Conservation (phyloP, 2,888 invertebrate genomes). For the Ashinkailepas kermadecensis region DNA sequence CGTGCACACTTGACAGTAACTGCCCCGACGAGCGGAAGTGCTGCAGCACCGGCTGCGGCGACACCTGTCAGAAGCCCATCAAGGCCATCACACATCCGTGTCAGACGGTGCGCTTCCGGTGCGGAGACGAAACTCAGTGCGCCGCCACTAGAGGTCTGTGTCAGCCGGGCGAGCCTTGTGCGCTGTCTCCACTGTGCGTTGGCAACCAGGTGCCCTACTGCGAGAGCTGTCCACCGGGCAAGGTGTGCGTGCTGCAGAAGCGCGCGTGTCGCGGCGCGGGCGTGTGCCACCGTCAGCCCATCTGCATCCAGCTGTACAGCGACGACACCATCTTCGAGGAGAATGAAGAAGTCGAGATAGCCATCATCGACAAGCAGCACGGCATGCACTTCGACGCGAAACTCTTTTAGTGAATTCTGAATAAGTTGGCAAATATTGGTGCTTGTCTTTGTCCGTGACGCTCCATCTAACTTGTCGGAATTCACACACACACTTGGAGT, state of each 20-base stretch:
- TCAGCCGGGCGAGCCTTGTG: not conserved
- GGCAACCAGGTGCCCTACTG: not conserved
- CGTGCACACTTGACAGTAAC: not conserved
- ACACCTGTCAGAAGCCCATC: not conserved
- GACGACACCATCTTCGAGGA: not conserved
- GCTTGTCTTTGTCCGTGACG: too few relatives aligned
- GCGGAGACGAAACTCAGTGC: not conserved
- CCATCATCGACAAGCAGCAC: not conserved
- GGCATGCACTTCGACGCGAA: not conserved
- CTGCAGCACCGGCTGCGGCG: slow-evolving; percentile 1
- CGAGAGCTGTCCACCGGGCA: not conserved
- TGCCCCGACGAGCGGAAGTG: not conserved
- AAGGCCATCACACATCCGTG: not conserved
- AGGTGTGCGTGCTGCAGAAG: slow-evolving; percentile 10
- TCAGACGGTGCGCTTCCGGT: not conserved
- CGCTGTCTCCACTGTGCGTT: not conserved
- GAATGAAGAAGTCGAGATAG: not conserved
- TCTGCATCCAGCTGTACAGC: slow-evolving; percentile 11
- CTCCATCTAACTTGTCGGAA: too few relatives aligned
- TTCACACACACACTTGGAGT: too few relatives aligned
- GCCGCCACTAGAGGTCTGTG: not conserved
- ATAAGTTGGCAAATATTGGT: too few relatives aligned
- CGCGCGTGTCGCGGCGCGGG: not conserved
- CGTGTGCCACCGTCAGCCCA: not conserved
- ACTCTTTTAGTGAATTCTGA: not conserved